Percentiles rank a stretch among this genome's conserved stretches.
Evolutionary conservation across 2,888 invertebrate species (phyloP).

Genomic region (Diarsia mendica): DNA sequence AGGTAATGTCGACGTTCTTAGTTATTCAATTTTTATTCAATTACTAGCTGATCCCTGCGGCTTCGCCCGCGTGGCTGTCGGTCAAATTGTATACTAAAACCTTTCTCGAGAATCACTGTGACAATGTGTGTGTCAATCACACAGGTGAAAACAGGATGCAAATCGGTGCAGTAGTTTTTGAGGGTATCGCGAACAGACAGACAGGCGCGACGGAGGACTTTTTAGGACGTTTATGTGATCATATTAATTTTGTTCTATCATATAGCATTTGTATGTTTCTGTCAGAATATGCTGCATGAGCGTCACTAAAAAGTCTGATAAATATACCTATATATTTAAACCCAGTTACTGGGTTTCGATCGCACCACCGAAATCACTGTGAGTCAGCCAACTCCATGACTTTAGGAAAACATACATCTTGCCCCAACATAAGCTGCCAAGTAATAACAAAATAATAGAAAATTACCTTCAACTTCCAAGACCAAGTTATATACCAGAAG

Average conservation of each 20-base stretch:
- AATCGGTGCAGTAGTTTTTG: no score
- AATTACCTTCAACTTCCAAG: constrained; percentile 1
- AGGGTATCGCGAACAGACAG: no score
- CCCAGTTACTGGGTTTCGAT: background rate
- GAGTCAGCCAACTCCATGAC: background rate
- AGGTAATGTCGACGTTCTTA: background rate
- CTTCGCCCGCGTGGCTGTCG: no score
- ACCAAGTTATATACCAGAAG: constrained; percentile 2
- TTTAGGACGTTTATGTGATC: no score
- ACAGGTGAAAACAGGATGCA: no score
- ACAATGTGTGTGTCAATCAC: no score
- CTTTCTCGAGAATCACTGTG: no score
- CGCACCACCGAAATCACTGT: background rate
- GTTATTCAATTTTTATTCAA: background rate
- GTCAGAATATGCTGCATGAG: background rate
- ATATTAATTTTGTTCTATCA: background rate
- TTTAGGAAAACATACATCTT: no score
- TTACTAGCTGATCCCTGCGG: background rate
- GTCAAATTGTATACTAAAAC: no score
- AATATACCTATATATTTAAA: background rate
- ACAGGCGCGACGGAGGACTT: no score
- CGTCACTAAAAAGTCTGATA: background rate
- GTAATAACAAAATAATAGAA: no score
- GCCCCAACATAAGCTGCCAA: no score
- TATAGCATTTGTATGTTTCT: background rate